Evolutionary conservation across 2,113 vertebrate genomes (phyloP), one percentile per base, ranked within the genome.

Genomic region (Zosterops japonicus): DNA sequence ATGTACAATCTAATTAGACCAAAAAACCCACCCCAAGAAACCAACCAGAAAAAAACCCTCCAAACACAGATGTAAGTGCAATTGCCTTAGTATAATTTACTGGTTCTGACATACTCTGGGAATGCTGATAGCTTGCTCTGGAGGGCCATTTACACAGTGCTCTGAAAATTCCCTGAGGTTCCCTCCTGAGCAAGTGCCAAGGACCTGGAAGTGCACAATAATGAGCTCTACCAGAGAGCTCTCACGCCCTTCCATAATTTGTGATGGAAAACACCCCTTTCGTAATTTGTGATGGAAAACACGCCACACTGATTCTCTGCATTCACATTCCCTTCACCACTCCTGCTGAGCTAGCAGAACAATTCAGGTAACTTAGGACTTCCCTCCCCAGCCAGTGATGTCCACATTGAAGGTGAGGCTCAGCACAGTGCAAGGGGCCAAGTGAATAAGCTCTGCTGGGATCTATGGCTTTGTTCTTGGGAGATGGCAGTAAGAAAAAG

Each of bases 221-320:
- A 70, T 35, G 74, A 87, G 67, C 28, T 91, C 63, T 70, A 61
- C 42, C 25, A n/a, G 59, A 79, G 25, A 61, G 28, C 55, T 86
- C 76, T 77, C 55, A 7, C 2, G 2, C 9, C 4, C 36, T 50
- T 33, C 14, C 24, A 65, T 22, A 29, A 57, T 65, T 85, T 64
- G 53, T 33, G 63, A 57, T 47, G 63, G 53, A 50, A 56, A 89
- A 78, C 36, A 42, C 0, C 36, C 36, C 36, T 36, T 36, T 36
- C 36, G 9, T 36, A 36, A 36, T 36, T 36, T 36, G 53, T 33
- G 63, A 57, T 47, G 63, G 53, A 50, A 56, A 89, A 78, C 36
- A 42, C 0, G 1, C n/a, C 24, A 19, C 41, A 22, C 0, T 2
- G 36, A 29, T 60, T 44, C 35, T 67, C 42, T 63, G 25, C 39